These are phyloP conservation scores for Carpatolechia fugitivella DNA, from an alignment of 2,888 invertebrate species.

Conservation along the genomic window DNA sequence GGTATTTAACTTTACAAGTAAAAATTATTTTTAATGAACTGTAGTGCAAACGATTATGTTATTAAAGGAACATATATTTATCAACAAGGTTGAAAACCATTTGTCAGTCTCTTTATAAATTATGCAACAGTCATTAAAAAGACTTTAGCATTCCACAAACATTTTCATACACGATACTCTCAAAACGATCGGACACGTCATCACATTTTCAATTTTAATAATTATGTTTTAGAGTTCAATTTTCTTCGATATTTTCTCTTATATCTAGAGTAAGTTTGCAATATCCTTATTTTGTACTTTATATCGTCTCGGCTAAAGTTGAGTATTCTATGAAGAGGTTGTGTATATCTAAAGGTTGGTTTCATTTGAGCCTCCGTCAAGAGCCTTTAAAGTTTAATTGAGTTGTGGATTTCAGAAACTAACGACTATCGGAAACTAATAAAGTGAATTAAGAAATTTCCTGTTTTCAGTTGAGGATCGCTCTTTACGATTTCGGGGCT, in stretches of 20 bases:
- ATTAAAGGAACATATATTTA: neutral
- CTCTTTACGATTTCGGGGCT: constrained; percentile 3
- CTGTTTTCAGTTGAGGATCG: constrained; percentile 26
- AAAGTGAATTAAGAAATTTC: constrained; percentile 48
- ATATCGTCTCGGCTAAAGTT: neutral
- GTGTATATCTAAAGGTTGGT: constrained; percentile 29
- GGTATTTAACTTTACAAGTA: no score
- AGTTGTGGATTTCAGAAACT: constrained; percentile 62
- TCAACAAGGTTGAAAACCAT: neutral
- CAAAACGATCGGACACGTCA: neutral
- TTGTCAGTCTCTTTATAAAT: constrained; percentile 7
- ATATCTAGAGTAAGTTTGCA: neutral
- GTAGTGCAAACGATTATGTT: neutral
- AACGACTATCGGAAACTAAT: constrained; percentile 54
- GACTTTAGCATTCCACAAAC: constrained; percentile 24
- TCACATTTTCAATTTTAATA: neutral
- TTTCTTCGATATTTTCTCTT: neutral
- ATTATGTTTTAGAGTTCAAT: neutral
- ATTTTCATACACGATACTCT: constrained; percentile 15
- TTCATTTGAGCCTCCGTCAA: constrained; percentile 52
- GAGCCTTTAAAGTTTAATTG: constrained; percentile 67
- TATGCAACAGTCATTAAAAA: constrained; percentile 24
- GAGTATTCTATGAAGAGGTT: neutral
- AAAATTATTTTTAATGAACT: no score
- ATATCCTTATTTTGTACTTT: neutral